These are phyloP conservation scores for Silvanus unidentatus DNA, from an alignment of 2,888 invertebrate genomes.

Conservation along the genomic window DNA sequence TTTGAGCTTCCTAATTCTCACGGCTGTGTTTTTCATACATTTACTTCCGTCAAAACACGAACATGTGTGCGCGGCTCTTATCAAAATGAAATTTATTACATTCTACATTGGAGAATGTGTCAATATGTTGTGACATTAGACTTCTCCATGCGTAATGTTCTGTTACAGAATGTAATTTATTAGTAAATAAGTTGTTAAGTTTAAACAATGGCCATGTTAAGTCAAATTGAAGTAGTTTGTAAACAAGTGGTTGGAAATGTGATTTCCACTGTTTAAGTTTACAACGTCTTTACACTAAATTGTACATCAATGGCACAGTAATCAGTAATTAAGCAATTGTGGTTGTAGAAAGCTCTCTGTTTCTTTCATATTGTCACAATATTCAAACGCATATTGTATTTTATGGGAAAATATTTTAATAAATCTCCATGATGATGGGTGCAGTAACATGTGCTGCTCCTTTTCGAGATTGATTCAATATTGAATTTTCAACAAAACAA, in stretches of 20 bases:
- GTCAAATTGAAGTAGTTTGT: not conserved
- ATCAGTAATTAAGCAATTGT: not conserved
- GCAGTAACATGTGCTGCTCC: not conserved
- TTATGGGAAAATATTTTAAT: not conserved
- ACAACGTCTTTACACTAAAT: not conserved
- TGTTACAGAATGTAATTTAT: too few relatives aligned
- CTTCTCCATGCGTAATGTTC: too few relatives aligned
- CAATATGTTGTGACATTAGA: too few relatives aligned
- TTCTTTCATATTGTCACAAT: too few relatives aligned
- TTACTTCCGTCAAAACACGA: too few relatives aligned
- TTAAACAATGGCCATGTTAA: not conserved
- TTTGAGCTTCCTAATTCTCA: conserved; percentile 25
- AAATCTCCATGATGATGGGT: not conserved
- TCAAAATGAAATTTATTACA: too few relatives aligned
- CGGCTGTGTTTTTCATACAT: too few relatives aligned
- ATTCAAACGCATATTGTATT: not conserved
- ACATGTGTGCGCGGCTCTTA: too few relatives aligned
- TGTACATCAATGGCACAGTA: not conserved
- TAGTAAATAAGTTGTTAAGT: not conserved
- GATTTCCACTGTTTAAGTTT: not conserved
- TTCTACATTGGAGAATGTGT: too few relatives aligned
- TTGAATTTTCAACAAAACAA: not conserved
- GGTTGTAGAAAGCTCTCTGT: too few relatives aligned
- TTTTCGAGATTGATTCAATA: conserved; percentile 1
- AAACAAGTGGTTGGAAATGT: not conserved